phyloP scores from a whole-genome alignment of 2,113 vertebrate species.

The Ifrita kowaldi region DNA sequence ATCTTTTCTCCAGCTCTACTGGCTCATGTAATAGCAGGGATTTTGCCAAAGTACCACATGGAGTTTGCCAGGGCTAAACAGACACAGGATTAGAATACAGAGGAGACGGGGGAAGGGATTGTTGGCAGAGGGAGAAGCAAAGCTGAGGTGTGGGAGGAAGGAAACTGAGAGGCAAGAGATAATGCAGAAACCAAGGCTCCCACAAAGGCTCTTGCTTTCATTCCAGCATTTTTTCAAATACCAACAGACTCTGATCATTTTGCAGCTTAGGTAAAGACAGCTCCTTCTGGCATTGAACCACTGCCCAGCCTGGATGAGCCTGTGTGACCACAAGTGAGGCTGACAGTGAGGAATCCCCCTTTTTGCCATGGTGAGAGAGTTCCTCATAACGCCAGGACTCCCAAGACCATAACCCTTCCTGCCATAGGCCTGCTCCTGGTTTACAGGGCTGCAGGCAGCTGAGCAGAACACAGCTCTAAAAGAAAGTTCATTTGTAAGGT shows the following conservation, averaged over 20 bases:
- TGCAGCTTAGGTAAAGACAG: not conserved
- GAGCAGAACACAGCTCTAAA: not conserved
- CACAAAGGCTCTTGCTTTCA: not conserved
- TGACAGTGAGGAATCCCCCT: not conserved
- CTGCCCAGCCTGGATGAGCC: rapidly evolving
- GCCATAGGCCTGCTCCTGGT: not conserved
- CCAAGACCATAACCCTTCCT: not conserved
- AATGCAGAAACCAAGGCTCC: not conserved
- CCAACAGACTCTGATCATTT: not conserved
- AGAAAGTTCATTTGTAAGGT: not conserved
- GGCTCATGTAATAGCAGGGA: not conserved
- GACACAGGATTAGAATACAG: not conserved
- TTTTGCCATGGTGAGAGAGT: not conserved
- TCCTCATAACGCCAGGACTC: not conserved
- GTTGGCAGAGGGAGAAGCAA: not conserved
- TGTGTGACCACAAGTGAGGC: not conserved
- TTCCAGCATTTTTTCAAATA: not conserved
- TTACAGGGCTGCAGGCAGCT: not conserved
- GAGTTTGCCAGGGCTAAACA: not conserved
- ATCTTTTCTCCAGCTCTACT: not conserved
- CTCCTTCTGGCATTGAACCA: not conserved
- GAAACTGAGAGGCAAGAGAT: not conserved
- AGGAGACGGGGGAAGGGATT: not conserved
- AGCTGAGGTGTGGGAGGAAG: not conserved
- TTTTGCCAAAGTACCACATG: not conserved